A percentile compares a stretch with the other conserved stretches of the same genome.
phyloP scores from a whole-genome alignment of 2,888 invertebrate genomes.

The Lacanobia oleracea region DNA sequence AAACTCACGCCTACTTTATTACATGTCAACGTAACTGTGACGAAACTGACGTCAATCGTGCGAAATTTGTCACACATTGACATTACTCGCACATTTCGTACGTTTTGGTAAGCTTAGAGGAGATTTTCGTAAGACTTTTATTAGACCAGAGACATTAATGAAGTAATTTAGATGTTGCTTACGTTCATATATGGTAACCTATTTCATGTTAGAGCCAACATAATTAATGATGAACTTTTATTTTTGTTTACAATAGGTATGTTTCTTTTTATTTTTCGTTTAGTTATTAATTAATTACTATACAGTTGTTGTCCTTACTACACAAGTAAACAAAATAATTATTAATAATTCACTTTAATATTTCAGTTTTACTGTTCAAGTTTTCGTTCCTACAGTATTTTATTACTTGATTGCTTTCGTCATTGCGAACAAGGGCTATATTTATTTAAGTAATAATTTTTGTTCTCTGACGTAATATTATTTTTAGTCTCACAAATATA shows the following conservation, averaged over 20 bases:
- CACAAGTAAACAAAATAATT: background rate
- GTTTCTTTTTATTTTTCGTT: background rate
- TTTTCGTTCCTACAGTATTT: background rate
- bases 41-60: constrained; percentile 30
- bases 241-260: too few species aligned
- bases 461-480: background rate
- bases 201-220: too few species aligned
- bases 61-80: constrained; percentile 46
- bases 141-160: too few species aligned
- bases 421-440: background rate
- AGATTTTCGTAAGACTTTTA: constrained; percentile 27
- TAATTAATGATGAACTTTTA: too few species aligned
- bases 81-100: constrained; percentile 22
- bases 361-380: too few species aligned
- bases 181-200: too few species aligned
- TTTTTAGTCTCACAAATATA: background rate
- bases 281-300: background rate
- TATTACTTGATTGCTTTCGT: background rate
- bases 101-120: constrained; percentile 9
- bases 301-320: background rate
- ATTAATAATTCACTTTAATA: too few species aligned
- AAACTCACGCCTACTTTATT: constrained; percentile 36
- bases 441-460: background rate
- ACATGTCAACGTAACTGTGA: constrained; percentile 28
- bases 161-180: too few species aligned